Conservation (phyloP, 2,797 vertebrate species). For the Pantherophis vulpinus region DNA sequence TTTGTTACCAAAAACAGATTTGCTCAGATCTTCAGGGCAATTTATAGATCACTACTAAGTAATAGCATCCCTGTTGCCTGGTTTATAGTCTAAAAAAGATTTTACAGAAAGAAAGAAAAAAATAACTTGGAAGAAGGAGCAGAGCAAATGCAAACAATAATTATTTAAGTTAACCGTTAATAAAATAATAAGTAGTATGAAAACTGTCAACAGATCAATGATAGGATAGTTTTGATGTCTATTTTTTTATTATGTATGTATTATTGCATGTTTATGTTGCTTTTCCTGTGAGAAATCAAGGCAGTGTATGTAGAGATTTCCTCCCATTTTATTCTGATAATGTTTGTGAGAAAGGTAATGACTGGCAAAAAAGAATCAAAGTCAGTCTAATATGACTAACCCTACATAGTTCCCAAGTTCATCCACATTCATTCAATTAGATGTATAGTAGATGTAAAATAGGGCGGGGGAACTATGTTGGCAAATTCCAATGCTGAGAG, state of each 20-base stretch:
- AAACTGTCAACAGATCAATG: background rate
- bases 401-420: background rate
- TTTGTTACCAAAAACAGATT: background rate
- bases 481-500: constrained; percentile 50
- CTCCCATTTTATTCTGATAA: background rate
- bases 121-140: background rate
- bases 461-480: constrained; percentile 11
- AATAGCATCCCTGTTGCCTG: background rate
- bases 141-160: background rate
- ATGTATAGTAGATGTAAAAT: constrained; percentile 40
- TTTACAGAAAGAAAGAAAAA: background rate
- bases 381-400: background rate
- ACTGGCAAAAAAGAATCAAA: background rate
- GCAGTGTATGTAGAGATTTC: background rate
- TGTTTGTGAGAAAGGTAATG: background rate
- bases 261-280: background rate
- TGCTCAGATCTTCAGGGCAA: background rate
- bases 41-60: background rate
- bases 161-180: background rate
- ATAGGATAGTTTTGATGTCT: background rate
- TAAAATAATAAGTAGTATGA: background rate
- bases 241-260: background rate
- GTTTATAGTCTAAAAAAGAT: background rate
- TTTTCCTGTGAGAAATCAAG: background rate
- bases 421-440: constrained; percentile 14